phyloP scores from a whole-genome alignment of 2,888 invertebrate genomes.

The Tipula vernalis region DNA sequence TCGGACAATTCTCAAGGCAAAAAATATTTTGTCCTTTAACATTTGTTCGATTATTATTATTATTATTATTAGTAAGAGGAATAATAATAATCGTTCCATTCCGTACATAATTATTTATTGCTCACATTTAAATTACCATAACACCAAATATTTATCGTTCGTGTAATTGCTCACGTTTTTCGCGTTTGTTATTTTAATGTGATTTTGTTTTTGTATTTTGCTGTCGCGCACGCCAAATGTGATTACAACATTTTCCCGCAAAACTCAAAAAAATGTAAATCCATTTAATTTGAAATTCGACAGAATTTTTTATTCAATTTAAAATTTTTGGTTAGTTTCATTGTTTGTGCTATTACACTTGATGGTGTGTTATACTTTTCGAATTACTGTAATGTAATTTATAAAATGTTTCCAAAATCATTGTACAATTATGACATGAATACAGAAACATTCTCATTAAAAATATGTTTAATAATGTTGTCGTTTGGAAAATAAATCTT shows the following conservation, averaged over 20 bases:
- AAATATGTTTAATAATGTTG: too few species aligned
- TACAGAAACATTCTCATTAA: too few species aligned
- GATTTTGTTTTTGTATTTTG: background rate
- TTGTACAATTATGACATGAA: too few species aligned
- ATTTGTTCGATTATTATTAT: background rate
- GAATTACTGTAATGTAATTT: too few species aligned
- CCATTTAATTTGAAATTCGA: background rate
- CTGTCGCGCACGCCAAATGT: background rate
- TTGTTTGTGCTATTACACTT: background rate
- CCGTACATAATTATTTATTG: too few species aligned
- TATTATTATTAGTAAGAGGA: too few species aligned
- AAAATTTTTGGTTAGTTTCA: background rate
- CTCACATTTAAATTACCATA: background rate
- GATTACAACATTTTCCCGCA: background rate
- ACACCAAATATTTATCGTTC: background rate
- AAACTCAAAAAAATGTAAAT: background rate
- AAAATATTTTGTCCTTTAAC: background rate
- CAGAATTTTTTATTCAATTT: background rate
- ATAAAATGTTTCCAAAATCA: too few species aligned
- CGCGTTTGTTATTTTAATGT: background rate
- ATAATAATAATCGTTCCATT: background rate
- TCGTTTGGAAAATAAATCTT: too few species aligned
- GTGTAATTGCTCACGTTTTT: background rate
- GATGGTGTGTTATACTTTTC: too few species aligned
- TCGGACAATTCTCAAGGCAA: background rate